A percentile compares a stretch with the other conserved stretches of the same genome.
Evolutionary conservation across 2,113 vertebrate genomes (phyloP).

Genomic region (Varanus komodoensis): DNA sequence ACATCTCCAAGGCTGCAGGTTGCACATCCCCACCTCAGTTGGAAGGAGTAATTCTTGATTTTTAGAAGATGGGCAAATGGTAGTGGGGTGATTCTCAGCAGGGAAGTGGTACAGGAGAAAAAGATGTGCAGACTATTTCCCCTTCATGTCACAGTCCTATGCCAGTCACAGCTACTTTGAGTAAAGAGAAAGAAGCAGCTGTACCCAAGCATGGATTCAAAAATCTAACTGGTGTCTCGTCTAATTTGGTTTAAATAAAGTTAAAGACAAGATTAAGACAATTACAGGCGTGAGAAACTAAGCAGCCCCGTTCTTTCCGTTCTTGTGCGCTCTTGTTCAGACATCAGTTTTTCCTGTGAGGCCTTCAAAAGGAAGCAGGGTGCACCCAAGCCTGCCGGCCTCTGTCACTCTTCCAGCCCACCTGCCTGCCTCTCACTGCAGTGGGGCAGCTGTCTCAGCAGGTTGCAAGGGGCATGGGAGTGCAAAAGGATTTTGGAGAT

Average conservation of each 20-base stretch:
- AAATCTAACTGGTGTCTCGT: too few relatives aligned
- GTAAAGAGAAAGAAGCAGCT: neutral
- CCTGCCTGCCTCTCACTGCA: neutral
- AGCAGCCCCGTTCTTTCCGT: neutral
- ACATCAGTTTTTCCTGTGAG: neutral
- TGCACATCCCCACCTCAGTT: too few relatives aligned
- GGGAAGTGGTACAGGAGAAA: too few relatives aligned
- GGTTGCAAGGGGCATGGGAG: neutral
- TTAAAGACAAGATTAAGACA: neutral
- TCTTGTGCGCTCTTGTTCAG: neutral
- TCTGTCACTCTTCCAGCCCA: neutral
- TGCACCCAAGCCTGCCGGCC: neutral
- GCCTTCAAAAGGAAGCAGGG: neutral
- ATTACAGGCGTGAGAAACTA: neutral
- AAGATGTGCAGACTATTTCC: too few relatives aligned
- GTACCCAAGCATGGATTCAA: neutral
- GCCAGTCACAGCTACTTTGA: neutral
- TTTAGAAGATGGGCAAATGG: too few relatives aligned
- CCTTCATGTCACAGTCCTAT: too few relatives aligned
- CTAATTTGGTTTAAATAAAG: neutral
- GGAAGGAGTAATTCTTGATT: too few relatives aligned
- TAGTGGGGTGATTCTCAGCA: too few relatives aligned
- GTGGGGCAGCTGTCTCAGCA: neutral
- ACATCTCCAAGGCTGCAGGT: too few relatives aligned
- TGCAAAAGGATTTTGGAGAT: neutral